These are phyloP conservation scores for Drosophila kambysellisi DNA, from an alignment of 2,888 invertebrate genomes.

Conservation along the genomic window DNA sequence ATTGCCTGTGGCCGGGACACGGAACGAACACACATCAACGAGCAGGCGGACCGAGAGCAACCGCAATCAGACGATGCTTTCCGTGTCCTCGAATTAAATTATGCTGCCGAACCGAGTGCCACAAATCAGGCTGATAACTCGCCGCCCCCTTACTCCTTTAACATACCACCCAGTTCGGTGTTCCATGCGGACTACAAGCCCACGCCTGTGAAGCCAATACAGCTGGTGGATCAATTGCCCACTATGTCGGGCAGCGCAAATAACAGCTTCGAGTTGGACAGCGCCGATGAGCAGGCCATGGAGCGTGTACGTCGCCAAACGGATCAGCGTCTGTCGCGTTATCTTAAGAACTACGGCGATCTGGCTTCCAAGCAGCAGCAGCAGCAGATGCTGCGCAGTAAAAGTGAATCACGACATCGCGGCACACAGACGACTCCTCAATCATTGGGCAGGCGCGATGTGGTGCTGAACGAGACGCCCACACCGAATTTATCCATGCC, in stretches of 20 bases:
- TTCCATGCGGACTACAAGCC: constrained; percentile 77
- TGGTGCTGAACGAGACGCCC: constrained; percentile 72
- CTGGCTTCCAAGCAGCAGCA: constrained; percentile 59
- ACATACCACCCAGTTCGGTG: constrained; percentile 80
- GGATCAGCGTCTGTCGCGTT: constrained; percentile 79
- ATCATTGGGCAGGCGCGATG: constrained; percentile 73
- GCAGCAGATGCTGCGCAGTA: constrained; percentile 49
- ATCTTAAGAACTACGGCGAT: constrained; percentile 83
- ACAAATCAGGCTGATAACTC: constrained; percentile 24
- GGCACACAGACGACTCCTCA: constrained; percentile 82
- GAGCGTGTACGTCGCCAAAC: constrained; percentile 79
- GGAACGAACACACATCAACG: constrained; percentile 75
- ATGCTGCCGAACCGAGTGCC: constrained; percentile 41
- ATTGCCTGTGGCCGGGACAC: constrained; percentile 75
- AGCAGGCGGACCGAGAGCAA: constrained; percentile 36
- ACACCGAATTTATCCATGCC: constrained; percentile 87
- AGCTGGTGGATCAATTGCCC: constrained; percentile 65
- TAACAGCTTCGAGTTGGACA: constrained; percentile 69
- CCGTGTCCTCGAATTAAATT: constrained; percentile 64
- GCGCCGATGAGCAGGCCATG: constrained; percentile 71
- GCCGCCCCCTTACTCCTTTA: constrained; percentile 72
- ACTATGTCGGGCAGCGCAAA: constrained; percentile 55
- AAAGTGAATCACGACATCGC: constrained; percentile 75
- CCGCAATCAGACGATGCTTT: constrained; percentile 48
- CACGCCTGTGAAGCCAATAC: constrained; percentile 53